These are phyloP conservation scores for Pseudochirops corinnae DNA, from an alignment of 2,797 vertebrate genomes.

Conservation along the genomic window DNA sequence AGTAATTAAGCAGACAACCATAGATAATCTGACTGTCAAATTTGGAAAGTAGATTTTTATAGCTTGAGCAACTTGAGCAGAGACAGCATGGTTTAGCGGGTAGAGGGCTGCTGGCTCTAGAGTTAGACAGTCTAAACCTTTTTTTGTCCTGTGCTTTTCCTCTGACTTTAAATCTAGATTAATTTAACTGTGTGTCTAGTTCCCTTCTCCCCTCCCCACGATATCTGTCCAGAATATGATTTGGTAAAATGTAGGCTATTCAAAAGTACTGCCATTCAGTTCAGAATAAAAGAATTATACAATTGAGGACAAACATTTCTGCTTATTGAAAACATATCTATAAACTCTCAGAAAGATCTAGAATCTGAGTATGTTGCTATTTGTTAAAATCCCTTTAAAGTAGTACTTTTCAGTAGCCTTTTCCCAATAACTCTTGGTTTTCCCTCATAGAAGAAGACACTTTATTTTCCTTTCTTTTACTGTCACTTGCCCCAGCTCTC, in stretches of 20 bases:
- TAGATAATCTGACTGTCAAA: neutral
- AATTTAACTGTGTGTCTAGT: neutral
- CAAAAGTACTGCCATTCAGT: neutral
- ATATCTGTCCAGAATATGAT: neutral
- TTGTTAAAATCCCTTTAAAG: neutral
- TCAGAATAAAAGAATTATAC: neutral
- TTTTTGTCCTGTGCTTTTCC: neutral
- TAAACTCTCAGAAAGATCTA: neutral
- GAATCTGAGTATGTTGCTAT: neutral
- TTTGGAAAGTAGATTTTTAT: neutral
- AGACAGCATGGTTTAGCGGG: neutral
- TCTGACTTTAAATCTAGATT: neutral
- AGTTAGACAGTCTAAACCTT: neutral
- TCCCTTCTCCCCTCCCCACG: neutral
- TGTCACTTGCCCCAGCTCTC: neutral
- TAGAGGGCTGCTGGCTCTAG: neutral
- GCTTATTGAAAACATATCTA: neutral
- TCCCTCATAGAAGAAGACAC: neutral
- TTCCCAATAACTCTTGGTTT: neutral
- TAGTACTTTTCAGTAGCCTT: neutral
- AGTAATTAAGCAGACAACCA: constrained; percentile 18
- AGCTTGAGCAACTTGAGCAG: neutral
- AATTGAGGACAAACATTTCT: neutral
- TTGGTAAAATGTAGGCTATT: neutral
- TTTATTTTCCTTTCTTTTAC: neutral